A percentile compares a stretch with the other conserved stretches of the same genome.
phyloP scores from a whole-genome alignment of 2,888 invertebrate genomes.

The Campoplex capitator region DNA sequence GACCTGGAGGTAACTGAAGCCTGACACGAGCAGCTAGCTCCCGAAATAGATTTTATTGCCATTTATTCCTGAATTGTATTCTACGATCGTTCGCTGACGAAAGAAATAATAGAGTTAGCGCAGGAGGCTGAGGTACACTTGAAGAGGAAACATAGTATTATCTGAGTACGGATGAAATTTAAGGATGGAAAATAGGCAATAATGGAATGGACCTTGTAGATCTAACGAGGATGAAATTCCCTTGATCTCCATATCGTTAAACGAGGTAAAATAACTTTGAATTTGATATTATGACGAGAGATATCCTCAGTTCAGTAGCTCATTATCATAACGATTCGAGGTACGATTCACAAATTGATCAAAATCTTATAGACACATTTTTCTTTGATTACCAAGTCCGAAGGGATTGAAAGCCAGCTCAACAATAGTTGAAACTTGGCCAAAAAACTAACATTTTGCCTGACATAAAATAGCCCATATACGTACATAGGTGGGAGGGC shows the following conservation, averaged over 20 bases:
- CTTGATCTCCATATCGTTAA: background rate
- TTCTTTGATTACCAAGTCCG: background rate
- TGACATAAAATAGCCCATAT: conserved; percentile 15
- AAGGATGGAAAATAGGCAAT: background rate
- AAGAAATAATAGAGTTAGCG: conserved; percentile 16
- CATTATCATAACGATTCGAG: background rate
- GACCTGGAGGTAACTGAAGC: conserved; percentile 19
- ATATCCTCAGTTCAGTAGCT: background rate
- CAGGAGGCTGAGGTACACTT: background rate
- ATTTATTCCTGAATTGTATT: conserved; percentile 15
- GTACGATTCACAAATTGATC: background rate
- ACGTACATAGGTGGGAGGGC: conserved; percentile 59
- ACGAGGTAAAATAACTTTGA: background rate
- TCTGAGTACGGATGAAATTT: background rate
- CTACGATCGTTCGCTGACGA: background rate
- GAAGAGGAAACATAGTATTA: background rate
- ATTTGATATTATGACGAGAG: too few relatives aligned
- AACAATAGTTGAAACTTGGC: background rate
- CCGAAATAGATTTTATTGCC: conserved; percentile 37
- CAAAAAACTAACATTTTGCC: background rate
- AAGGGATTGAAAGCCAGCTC: background rate
- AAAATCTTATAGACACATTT: background rate
- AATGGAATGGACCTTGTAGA: background rate
- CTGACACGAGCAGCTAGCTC: conserved; percentile 25
- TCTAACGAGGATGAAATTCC: background rate